Evolutionary conservation across 2,797 vertebrate genomes (phyloP).

Genomic region (Melanogrammus aeglefinus): DNA sequence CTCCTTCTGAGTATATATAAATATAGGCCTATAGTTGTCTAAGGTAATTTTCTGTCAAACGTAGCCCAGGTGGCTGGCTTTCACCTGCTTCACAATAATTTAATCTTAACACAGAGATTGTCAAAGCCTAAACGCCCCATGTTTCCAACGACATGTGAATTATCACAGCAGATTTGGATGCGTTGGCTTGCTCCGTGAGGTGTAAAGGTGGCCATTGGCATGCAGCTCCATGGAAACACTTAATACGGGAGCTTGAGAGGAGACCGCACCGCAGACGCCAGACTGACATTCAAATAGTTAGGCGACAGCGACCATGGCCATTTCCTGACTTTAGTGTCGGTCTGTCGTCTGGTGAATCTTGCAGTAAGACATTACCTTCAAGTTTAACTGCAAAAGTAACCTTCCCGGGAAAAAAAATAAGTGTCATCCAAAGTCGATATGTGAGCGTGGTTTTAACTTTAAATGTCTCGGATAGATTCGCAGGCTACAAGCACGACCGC

Average conservation of each 20-base stretch:
- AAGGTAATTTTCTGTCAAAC: background rate
- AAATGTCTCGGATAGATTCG: background rate
- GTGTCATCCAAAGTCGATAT: background rate
- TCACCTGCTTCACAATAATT: background rate
- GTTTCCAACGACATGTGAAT: background rate
- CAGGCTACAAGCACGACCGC: background rate
- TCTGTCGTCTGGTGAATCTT: background rate
- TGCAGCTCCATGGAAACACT: background rate
- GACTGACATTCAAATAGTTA: conserved; percentile 2
- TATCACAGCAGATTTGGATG: background rate
- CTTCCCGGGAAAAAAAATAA: background rate
- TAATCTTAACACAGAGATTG: background rate
- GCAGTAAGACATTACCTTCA: background rate
- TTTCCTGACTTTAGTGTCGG: background rate
- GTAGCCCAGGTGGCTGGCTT: background rate
- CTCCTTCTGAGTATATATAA: background rate
- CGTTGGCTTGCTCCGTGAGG: background rate
- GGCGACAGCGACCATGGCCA: background rate
- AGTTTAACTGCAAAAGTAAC: conserved; percentile 2
- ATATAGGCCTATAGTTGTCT: no score
- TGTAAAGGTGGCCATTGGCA: background rate
- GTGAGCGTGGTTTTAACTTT: background rate
- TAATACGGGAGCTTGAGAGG: background rate
- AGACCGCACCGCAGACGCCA: conserved; percentile 2
- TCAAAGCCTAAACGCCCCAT: background rate